Evolutionary conservation across 53 echinoderm and acorn worm genomes (phyloP).

Genomic region (Luidia sarsii): DNA sequence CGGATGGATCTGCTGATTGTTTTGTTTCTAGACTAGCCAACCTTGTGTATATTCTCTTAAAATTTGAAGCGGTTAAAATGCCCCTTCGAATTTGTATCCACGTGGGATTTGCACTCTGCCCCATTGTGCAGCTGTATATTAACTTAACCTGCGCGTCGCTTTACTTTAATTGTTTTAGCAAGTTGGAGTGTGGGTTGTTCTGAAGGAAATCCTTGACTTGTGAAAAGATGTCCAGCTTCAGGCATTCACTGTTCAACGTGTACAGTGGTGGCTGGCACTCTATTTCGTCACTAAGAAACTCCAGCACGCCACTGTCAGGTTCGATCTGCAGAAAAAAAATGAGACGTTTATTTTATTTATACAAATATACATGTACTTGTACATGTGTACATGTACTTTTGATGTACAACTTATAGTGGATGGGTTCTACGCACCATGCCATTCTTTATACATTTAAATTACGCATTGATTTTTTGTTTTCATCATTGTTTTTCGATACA

Average conservation of each 20-base stretch:
- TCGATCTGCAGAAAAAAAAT: neutral
- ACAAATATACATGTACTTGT: neutral
- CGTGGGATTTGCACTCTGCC: too few relatives aligned
- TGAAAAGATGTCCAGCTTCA: too few relatives aligned
- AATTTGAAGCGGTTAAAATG: neutral
- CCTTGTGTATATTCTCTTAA: conserved; percentile 2
- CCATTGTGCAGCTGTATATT: too few relatives aligned
- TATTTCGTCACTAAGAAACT: neutral
- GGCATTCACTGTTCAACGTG: neutral
- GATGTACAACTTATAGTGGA: too few relatives aligned
- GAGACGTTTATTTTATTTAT: neutral
- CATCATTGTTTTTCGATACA: neutral
- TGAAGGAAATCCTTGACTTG: too few relatives aligned
- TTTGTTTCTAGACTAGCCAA: neutral
- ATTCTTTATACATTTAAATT: neutral
- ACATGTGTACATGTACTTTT: too few relatives aligned
- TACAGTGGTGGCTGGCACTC: neutral
- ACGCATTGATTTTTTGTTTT: neutral
- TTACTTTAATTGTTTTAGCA: too few relatives aligned
- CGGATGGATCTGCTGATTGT: neutral
- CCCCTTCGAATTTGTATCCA: neutral
- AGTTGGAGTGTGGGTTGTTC: too few relatives aligned
- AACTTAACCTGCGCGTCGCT: too few relatives aligned
- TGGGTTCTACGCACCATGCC: too few relatives aligned
- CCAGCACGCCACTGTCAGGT: neutral